Evolutionary conservation across 2,113 vertebrate species (phyloP), one percentile per base, ranked within the genome.

Genomic region (Xiphophorus couchianus): DNA sequence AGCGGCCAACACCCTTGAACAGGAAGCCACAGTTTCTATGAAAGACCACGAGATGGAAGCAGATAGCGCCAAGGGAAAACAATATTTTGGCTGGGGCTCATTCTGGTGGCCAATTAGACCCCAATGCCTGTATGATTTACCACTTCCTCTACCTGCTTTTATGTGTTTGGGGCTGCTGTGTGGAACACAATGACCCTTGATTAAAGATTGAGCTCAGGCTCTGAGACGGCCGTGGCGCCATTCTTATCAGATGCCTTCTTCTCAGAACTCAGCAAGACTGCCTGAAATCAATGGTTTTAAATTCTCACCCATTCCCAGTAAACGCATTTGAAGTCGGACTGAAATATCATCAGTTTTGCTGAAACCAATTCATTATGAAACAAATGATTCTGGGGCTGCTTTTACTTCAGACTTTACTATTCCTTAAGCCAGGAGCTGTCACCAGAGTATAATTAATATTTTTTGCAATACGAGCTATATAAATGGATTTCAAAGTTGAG

Each of bases 1-100:
- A 77, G 84, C 0, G 44, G 91, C 91, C 93, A 91, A 95, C 95
- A 96, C 95, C 95, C 95, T 94, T 44, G 93, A 95, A 96, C 95
- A 96, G 97, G 96, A 99, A 99, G 95, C 92, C 89, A 84, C 92
- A 90, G 92, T 93, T 96, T 94, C 94, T 95, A 92, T 95, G 92
- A 95, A 94, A 95, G 94, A 94, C 94, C 92, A 92, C 94, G 92
- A 94, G 95, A 95, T 95, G 93, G 94, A 96, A 96, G 94, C 90
- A 95, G 95, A 96, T 96, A 95, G 92, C 66, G 75, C 91, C 94
- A 81, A 84, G 94, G 90, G 88, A 91, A 92, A 93, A 92, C 89
- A 93, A 94, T 94, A 90, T 93, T 90, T 91, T 86, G 91, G 80
- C 93, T 77, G 25, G 86, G 93, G 88, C 90, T 94, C 88, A 84